Evolutionary conservation across 2,888 invertebrate species (phyloP), one percentile per base, ranked within the genome.

Genomic region (Hyalella azteca): DNA sequence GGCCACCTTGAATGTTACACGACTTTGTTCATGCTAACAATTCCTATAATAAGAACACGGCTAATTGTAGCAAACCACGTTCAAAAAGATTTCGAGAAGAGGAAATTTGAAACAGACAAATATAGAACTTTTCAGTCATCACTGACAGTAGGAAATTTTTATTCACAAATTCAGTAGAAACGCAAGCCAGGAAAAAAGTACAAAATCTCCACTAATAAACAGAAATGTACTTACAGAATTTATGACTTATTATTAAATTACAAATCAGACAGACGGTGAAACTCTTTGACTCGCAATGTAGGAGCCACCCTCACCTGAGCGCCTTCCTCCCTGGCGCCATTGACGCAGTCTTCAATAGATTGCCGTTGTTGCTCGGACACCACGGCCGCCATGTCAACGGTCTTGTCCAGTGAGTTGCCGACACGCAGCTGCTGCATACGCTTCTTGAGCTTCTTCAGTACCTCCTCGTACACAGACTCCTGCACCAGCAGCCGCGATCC

Each of bases 401-500:
- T 85, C 86, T 89, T 89, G 85, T 90, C 89, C 81, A 88, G 86
- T 73, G 88, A 87, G 82, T 86, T 85, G 3, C 90, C 90, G 19
- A 89, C 85, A 40, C 88, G 86, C 73, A 89, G 86, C 78, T 87
- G 87, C 13, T 85, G 86, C 86, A 90, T 86, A 78, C 88, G 86
- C 77, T 85, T 82, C 86, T 89, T 89, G 77, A 91, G 85, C 86
- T 89, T 90, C 19, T 86, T 85, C 1, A 89, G 86, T 85, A 91
- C 88, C 73, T 85, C 86, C 39, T 89, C 86, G 84, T 88, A 89
- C 5, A 91, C 86, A 11, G 89, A 87, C 87, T 91, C 91, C 86
- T 91, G 91, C 1, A 91, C 89, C 29, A 91, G 86, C 39, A 91
- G 86, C 77, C 88, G 88, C 26, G 89, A 88, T 5, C 89, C 88